Conservation (phyloP, 2,113 vertebrate species). For the Merops nubicus region DNA sequence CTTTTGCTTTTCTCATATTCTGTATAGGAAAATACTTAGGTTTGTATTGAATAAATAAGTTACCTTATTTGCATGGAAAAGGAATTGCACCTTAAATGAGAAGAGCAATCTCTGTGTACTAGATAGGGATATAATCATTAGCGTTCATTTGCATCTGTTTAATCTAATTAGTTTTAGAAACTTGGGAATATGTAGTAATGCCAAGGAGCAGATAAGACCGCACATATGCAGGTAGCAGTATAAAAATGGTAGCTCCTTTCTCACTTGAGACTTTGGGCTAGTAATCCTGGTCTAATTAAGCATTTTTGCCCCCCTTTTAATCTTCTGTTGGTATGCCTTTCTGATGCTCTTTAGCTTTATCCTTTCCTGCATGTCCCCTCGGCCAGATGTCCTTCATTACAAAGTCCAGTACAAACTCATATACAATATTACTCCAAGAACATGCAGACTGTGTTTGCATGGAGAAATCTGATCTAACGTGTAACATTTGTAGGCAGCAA, state of each 20-base stretch:
- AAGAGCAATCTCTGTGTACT: not conserved
- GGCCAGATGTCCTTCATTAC: slow-evolving; percentile 3
- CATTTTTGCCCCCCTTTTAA: not conserved
- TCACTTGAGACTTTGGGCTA: not conserved
- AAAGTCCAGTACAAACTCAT: not conserved
- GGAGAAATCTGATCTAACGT: not conserved
- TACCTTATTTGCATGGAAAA: not conserved
- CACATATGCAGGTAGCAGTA: not conserved
- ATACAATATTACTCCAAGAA: not conserved
- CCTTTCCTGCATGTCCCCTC: not conserved
- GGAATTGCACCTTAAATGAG: not conserved
- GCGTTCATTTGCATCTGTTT: not conserved
- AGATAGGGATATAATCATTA: not conserved
- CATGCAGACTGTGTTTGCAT: not conserved
- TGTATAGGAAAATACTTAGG: not conserved
- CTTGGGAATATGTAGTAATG: not conserved
- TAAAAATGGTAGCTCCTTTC: not conserved
- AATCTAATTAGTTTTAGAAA: not conserved
- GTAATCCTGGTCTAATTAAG: not conserved
- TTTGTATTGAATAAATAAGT: not conserved
- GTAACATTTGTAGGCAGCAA: not conserved
- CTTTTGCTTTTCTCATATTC: not conserved
- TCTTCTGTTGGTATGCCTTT: not conserved
- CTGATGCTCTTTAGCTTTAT: not conserved
- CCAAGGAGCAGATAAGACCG: not conserved